These are phyloP conservation scores for Anguilla pacifica DNA, from an alignment of 2,797 vertebrate species.

Conservation along the genomic window DNA sequence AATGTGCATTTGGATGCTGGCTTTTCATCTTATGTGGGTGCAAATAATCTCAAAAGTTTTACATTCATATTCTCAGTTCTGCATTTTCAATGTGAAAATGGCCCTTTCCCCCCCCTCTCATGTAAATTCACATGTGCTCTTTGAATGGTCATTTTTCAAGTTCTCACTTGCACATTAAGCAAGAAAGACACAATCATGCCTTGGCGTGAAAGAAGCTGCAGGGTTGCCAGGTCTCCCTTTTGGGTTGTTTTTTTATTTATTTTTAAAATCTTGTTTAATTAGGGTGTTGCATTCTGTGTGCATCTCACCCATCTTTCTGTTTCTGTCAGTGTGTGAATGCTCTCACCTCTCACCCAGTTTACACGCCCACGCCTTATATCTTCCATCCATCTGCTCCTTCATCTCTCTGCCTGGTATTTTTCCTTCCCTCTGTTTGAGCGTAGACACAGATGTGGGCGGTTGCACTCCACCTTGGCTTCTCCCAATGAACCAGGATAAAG, in stretches of 20 bases:
- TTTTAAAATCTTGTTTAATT: background rate
- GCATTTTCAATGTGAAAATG: background rate
- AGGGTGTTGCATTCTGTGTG: background rate
- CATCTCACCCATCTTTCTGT: background rate
- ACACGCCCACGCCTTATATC: background rate
- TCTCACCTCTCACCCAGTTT: slow-evolving; percentile 50
- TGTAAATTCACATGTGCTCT: background rate
- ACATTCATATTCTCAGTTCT: background rate
- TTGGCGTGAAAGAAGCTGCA: background rate
- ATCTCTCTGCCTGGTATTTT: slow-evolving; percentile 26
- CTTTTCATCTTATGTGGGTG: background rate
- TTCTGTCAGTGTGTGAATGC: slow-evolving; percentile 8
- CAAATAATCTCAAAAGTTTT: background rate
- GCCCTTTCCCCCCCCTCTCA: background rate
- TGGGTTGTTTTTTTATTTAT: background rate
- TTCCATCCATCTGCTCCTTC: background rate
- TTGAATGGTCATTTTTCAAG: background rate
- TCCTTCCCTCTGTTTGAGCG: slow-evolving; percentile 25
- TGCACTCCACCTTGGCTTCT: slow-evolving; percentile 1
- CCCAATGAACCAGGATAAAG: slow-evolving; percentile 1
- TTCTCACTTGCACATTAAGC: background rate
- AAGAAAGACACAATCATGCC: background rate
- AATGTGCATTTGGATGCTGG: background rate
- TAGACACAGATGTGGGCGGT: background rate
- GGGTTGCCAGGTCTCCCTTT: background rate